Evolutionary conservation across 2,888 invertebrate species (phyloP).

Genomic region (Frankliniella fusca): DNA sequence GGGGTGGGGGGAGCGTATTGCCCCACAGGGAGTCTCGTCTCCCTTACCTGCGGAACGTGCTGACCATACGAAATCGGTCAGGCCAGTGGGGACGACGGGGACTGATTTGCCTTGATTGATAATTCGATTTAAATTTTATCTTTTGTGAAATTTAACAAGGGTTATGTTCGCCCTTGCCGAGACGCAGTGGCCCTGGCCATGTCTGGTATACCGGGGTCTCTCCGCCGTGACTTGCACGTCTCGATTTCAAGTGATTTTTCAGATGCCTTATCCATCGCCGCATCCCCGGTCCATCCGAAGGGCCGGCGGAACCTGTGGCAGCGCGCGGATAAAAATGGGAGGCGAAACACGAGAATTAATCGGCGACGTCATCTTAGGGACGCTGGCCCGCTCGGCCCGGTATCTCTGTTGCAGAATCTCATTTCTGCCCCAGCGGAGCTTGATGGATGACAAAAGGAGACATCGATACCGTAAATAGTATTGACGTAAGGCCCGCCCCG

Average conservation of each 20-base stretch:
- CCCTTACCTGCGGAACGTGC: not conserved
- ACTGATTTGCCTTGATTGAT: too few species aligned
- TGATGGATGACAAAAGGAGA: not conserved
- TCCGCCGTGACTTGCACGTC: not conserved
- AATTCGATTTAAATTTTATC: too few species aligned
- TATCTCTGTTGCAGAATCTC: slow-evolving; percentile 4
- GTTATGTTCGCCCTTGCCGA: too few species aligned
- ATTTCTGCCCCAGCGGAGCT: not conserved
- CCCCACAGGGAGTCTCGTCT: not conserved
- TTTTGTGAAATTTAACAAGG: too few species aligned
- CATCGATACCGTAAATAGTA: slow-evolving; percentile 22
- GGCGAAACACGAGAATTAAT: not conserved
- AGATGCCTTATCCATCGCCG: too few species aligned
- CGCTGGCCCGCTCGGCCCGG: too few species aligned
- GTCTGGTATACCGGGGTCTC: not conserved
- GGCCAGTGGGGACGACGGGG: too few species aligned
- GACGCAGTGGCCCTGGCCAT: not conserved
- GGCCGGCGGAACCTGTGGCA: too few species aligned
- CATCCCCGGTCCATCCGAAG: not conserved
- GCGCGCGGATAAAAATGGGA: too few species aligned
- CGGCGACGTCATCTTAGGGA: not conserved
- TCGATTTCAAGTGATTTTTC: not conserved
- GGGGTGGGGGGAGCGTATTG: not conserved
- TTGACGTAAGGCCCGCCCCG: not conserved
- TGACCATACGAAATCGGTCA: too few species aligned